Conservation (phyloP, 37 sponge, comb jelly and placozoan species). For the Beroe forskalii region DNA sequence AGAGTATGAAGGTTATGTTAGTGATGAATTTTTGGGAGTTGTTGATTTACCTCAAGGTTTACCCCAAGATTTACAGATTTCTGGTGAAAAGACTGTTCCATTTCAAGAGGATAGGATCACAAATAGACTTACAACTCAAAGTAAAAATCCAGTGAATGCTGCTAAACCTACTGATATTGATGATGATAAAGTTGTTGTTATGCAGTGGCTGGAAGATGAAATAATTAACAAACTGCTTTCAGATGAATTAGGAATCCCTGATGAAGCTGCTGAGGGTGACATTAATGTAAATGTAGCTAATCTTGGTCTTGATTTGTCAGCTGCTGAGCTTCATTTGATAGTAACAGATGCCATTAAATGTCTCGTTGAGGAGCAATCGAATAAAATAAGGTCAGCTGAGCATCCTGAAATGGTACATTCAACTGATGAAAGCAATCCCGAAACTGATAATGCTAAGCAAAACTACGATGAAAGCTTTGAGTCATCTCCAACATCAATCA, state of each 20-base stretch:
- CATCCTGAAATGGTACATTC: not conserved
- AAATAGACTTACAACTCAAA: not conserved
- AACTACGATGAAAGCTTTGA: not conserved
- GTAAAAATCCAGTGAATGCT: not conserved
- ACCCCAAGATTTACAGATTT: not conserved
- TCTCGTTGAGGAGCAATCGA: not conserved
- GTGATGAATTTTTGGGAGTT: not conserved
- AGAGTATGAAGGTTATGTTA: not conserved
- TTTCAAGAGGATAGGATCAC: not conserved
- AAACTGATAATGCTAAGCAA: not conserved
- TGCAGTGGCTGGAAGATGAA: conserved; percentile 29
- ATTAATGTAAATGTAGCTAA: not conserved
- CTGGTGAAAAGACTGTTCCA: not conserved
- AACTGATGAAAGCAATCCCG: not conserved
- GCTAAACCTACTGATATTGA: not conserved
- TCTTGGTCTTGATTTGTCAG: not conserved
- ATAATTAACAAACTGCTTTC: not conserved
- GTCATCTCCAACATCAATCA: not conserved
- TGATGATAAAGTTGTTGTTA: not conserved
- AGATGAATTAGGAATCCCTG: not conserved
- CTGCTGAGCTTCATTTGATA: not conserved
- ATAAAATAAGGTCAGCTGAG: not conserved
- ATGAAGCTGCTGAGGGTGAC: not conserved
- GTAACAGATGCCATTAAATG: not conserved
- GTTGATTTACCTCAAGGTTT: conserved; percentile 19